A percentile compares a stretch with the other conserved stretches of the same genome.
Evolutionary conservation across 1,140 invertebrate species (phyloP).

Genomic region (Drosophila nigromelanica): DNA sequence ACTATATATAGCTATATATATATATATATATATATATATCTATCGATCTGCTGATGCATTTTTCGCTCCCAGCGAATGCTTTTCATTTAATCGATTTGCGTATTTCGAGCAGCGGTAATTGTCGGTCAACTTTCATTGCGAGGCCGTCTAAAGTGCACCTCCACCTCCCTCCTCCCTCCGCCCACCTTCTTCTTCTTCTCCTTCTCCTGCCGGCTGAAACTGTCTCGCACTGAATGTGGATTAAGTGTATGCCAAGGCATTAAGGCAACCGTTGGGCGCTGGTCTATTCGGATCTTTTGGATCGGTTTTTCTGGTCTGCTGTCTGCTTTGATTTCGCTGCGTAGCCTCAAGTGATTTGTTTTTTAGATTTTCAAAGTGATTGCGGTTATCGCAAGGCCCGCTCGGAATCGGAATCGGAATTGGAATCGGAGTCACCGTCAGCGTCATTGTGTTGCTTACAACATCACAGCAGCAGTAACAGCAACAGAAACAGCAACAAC

Average conservation of each 20-base stretch:
- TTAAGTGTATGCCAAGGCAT: slow-evolving; percentile 77
- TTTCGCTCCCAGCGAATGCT: slow-evolving; percentile 20
- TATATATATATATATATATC: slow-evolving; percentile 9
- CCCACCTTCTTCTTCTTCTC: not conserved
- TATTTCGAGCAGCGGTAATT: slow-evolving; percentile 78
- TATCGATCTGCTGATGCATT: not conserved
- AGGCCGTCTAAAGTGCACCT: slow-evolving; percentile 21
- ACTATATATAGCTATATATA: not conserved
- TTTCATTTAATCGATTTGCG: slow-evolving; percentile 77
- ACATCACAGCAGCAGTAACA: slow-evolving; percentile 26
- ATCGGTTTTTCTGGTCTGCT: not conserved
- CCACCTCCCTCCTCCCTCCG: not conserved
- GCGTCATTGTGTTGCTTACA: slow-evolving; percentile 47
- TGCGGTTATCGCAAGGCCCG: slow-evolving; percentile 46
- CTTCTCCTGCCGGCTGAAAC: not conserved
- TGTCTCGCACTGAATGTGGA: slow-evolving; percentile 63
- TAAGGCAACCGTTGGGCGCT: slow-evolving; percentile 31
- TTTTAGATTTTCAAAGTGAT: slow-evolving; percentile 75
- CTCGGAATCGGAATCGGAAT: slow-evolving; percentile 33
- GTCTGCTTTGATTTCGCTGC: slow-evolving; percentile 29
- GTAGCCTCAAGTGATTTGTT: slow-evolving; percentile 78
- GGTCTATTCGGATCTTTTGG: slow-evolving; percentile 22
- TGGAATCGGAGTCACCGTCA: slow-evolving; percentile 37
- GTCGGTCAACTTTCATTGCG: slow-evolving; percentile 70
- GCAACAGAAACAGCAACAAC: slow-evolving; percentile 44